Evolutionary conservation across 2,113 vertebrate species (phyloP).

Genomic region (Syngnathus scovelli): DNA sequence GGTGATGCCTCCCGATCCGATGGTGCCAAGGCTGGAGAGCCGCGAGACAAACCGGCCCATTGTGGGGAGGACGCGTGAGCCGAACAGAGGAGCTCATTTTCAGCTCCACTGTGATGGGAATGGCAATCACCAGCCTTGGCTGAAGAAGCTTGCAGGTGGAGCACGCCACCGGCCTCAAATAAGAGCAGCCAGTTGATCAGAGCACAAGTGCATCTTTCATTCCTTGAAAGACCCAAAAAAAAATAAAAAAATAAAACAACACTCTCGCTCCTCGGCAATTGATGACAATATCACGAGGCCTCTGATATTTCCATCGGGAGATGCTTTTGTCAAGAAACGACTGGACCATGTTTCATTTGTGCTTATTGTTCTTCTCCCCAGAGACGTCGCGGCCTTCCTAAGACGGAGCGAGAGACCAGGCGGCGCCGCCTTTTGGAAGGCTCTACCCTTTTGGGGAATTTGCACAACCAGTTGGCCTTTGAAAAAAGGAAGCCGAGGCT

Average conservation of each 20-base stretch:
- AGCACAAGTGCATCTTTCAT: conserved; percentile 6
- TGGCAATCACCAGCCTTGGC: conserved; percentile 43
- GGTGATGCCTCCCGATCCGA: conserved; percentile 9
- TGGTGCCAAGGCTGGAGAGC: conserved; percentile 47
- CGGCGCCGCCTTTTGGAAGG: background rate
- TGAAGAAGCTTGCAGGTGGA: conserved; percentile 54
- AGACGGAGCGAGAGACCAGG: background rate
- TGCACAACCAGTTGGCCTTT: background rate
- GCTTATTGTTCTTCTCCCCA: background rate
- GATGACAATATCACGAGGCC: background rate
- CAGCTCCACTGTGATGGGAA: conserved; percentile 47
- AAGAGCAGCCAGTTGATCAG: conserved; percentile 17
- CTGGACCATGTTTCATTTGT: background rate
- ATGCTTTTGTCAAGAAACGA: background rate
- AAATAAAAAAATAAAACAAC: background rate
- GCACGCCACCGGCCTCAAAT: conserved; percentile 6
- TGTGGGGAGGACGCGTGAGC: conserved; percentile 33
- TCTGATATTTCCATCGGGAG: background rate
- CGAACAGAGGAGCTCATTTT: conserved; percentile 60
- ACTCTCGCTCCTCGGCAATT: background rate
- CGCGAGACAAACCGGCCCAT: conserved; percentile 49
- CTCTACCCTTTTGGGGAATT: background rate
- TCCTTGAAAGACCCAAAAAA: background rate
- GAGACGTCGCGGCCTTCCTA: background rate
- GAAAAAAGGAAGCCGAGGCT: background rate